Evolutionary conservation across 2,888 invertebrate genomes (phyloP).

Genomic region (Lepidochrysops patricia): DNA sequence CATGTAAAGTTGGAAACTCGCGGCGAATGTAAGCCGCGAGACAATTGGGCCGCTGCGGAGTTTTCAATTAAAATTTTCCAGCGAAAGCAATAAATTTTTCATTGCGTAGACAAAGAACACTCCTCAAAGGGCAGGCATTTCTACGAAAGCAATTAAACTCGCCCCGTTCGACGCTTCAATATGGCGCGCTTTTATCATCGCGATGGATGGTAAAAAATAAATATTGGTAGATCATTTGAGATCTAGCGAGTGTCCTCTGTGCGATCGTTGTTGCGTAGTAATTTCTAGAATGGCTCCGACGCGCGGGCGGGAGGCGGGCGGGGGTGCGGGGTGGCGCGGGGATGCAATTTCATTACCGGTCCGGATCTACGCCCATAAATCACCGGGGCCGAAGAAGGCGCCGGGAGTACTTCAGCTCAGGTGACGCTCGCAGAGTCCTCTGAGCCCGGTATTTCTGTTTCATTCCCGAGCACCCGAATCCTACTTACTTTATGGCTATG

Average conservation of each 20-base stretch:
- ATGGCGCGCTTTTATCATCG: constrained; percentile 26
- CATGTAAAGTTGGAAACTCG: constrained; percentile 23
- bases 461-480: constrained; percentile 51
- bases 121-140: constrained; percentile 33
- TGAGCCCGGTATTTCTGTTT: constrained; percentile 64
- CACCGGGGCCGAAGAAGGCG: constrained; percentile 74
- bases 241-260: constrained; percentile 42
- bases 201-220: constrained; percentile 46
- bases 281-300: constrained; percentile 68
- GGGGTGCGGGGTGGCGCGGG: constrained; percentile 52
- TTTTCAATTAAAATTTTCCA: constrained; percentile 57
- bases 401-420: constrained; percentile 70
- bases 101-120: constrained; percentile 47
- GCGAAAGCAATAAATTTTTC: constrained; percentile 59
- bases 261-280: constrained; percentile 68
- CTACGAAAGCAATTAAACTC: constrained; percentile 36
- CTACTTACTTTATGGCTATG: constrained; percentile 66
- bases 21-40: constrained; percentile 21
- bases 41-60: constrained; percentile 24
- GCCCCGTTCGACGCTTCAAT: constrained; percentile 29
- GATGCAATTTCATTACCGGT: constrained; percentile 75
- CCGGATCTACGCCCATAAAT: constrained; percentile 74
- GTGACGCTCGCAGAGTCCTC: constrained; percentile 68
- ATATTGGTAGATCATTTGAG: constrained; percentile 43
- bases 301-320: constrained; percentile 37